phyloP scores from a whole-genome alignment of 2,797 vertebrate species.

The Danio tinwini region DNA sequence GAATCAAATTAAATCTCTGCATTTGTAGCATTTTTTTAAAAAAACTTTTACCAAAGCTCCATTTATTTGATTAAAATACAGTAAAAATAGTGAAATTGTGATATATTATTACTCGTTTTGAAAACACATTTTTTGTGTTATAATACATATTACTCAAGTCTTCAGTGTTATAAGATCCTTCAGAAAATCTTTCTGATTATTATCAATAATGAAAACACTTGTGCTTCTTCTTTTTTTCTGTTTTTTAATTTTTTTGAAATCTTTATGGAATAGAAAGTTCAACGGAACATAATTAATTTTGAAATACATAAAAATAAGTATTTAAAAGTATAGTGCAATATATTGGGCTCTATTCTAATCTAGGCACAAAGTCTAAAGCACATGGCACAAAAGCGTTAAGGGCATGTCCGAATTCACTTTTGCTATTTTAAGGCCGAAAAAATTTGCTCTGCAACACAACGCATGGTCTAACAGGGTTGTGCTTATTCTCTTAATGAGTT shows the following conservation, averaged over 20 bases:
- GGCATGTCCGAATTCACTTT: no score
- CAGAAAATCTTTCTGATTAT: neutral
- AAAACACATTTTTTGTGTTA: no score
- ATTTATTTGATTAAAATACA: neutral
- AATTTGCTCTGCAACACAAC: no score
- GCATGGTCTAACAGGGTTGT: no score
- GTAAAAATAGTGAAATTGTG: neutral
- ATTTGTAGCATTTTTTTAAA: neutral
- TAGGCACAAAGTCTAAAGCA: no score
- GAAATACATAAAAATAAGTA: neutral
- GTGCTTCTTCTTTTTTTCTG: neutral
- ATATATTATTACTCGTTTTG: neutral
- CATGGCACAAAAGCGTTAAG: no score
- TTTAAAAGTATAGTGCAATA: neutral
- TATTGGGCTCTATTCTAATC: no score
- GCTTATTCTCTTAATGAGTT: no score
- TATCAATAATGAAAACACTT: neutral
- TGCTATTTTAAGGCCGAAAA: no score
- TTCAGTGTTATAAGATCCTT: neutral
- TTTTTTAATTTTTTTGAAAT: neutral
- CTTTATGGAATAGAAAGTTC: neutral
- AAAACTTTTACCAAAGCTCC: neutral
- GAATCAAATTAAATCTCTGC: neutral
- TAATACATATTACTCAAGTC: neutral
- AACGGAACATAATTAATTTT: neutral